These are phyloP conservation scores for Eulemur rufifrons DNA, from an alignment of 2,113 vertebrate species.

Conservation along the genomic window DNA sequence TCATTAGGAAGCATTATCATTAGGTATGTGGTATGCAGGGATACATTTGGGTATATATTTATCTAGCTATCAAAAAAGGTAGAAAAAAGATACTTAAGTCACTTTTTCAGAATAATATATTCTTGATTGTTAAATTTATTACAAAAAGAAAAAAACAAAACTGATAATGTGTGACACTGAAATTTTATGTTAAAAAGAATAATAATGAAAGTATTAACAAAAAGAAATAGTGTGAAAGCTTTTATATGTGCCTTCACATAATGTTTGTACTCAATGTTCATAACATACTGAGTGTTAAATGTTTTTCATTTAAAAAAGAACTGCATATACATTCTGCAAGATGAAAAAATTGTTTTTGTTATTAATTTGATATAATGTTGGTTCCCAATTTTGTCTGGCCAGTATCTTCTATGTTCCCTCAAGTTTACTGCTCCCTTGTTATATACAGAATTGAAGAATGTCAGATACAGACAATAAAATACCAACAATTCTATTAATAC, in stretches of 20 bases:
- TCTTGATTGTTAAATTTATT: neutral
- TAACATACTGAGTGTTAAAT: neutral
- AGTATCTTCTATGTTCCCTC: neutral
- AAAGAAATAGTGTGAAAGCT: neutral
- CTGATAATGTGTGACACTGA: neutral
- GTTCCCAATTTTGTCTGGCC: neutral
- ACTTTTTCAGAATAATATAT: neutral
- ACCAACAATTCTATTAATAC: neutral
- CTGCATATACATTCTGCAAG: neutral
- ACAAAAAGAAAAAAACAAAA: neutral
- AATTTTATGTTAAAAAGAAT: neutral
- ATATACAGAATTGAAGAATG: neutral
- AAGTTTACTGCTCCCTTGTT: neutral
- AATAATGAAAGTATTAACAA: neutral
- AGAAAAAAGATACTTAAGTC: neutral
- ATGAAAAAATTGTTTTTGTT: conserved; percentile 1
- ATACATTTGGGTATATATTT: neutral
- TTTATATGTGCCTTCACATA: neutral
- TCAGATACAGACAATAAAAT: neutral
- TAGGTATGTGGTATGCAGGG: neutral
- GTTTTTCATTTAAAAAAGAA: neutral
- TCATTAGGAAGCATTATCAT: neutral
- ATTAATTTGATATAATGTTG: neutral
- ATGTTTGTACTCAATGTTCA: neutral
- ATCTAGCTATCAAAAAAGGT: neutral